phyloP scores from a whole-genome alignment of 2,797 vertebrate species.

The Myotis findleyi region DNA sequence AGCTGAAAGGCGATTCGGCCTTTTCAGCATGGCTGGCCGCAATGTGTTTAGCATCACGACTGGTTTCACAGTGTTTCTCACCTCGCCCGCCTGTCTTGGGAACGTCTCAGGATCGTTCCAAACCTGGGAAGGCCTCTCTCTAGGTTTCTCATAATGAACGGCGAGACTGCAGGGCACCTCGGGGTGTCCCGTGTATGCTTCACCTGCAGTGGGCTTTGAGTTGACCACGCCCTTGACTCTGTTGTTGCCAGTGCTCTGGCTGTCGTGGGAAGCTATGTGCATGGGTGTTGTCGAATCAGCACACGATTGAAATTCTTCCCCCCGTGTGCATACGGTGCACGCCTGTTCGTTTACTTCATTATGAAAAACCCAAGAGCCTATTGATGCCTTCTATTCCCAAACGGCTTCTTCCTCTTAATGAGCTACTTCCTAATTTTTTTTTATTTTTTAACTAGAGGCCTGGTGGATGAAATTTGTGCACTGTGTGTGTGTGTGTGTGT shows the following conservation, averaged over 20 bases:
- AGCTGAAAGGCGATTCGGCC: neutral
- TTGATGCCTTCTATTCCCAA: neutral
- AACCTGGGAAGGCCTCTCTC: neutral
- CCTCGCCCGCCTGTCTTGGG: neutral
- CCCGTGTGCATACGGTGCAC: neutral
- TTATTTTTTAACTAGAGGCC: neutral
- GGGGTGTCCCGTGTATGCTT: neutral
- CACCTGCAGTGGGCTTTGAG: neutral
- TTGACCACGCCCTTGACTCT: fast-evolving
- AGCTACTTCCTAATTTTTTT: neutral
- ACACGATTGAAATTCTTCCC: too few species aligned
- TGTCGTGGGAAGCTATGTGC: neutral
- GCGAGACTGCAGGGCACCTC: neutral
- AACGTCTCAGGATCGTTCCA: neutral
- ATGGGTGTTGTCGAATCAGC: neutral
- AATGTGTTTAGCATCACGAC: neutral
- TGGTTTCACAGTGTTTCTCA: neutral
- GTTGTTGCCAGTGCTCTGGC: neutral
- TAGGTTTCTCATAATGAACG: fast-evolving
- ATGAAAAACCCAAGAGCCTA: neutral
- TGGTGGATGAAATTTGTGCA: too few species aligned
- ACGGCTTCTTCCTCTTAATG: neutral
- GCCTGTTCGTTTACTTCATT: too few species aligned
- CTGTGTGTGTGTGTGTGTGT: too few species aligned
- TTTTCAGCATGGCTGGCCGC: neutral